Base-by-base conservation (phyloP, 2,113 vertebrate genomes). In the Vidua chalybeata region DNA sequence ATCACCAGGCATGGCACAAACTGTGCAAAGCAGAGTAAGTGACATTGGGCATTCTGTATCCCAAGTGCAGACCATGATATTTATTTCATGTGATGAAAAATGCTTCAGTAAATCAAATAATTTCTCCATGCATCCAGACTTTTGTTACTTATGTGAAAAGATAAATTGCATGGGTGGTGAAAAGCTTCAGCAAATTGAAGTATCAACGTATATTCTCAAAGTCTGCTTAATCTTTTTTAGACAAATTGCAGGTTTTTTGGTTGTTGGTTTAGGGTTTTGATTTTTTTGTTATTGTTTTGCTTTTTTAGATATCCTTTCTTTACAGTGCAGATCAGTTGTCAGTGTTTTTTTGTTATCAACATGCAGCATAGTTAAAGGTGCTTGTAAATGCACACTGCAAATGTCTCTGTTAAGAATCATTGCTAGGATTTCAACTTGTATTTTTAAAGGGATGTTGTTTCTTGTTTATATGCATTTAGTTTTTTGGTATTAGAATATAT, bases 11-110 rank as follows among this genome's bases (percentile, higher is more conserved):
- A 18, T 98, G 98, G 98, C 98, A 98, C 89, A 98, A 98, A 88
- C 95, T 98, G 6, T 98, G 98, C 95, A 98, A 97, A 96, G 98
- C 98, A 46, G 97, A 98, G 98, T 98, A 96, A 98, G 98, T 98
- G n/a, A 13, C 20, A 8, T 27, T 6, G 13, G 20, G 13, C 75
- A 26, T 89, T 94, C 43, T 69, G 26, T 45, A 46, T 63, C 10
- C n/a, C 9, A 71, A 52, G 37, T 54, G 24, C 31, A 78, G 46
- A 52, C 31, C 1, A 0, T 49, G 54, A 1, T 84, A 58, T 15
- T 76, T 73, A 41, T 72, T 87, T 72, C 8, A 43, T 28, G n/a
- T 49, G 28, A n/a, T 88, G 28, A 66, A 79, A 89, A 93, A 39
- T 76, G 6, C 19, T 90, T 78, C 15, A 26, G 1, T 56, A 31